Base-by-base conservation (phyloP, 2,888 invertebrate genomes). In the Aspidiotus destructor region DNA sequence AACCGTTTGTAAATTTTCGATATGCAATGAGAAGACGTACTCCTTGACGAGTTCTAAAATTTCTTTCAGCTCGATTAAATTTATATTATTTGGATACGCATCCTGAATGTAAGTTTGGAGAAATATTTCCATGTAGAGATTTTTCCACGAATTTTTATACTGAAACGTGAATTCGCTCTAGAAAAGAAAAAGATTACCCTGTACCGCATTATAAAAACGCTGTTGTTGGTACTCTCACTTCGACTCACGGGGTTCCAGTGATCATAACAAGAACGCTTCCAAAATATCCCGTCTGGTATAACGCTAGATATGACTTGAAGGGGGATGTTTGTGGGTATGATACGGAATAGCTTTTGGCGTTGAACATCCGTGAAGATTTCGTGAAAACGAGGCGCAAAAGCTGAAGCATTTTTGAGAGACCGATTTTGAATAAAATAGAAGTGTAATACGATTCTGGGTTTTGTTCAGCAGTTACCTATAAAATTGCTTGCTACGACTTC, bases 91-190 rank as follows among this genome's bases (percentile, higher is more conserved):
- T 16, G 70, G 70, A 15, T 58, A 48, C 0, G 60, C 15, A 11
- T 61, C 28, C 16, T 70, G 68, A 9, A 70, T 62, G 11, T 58
- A 68, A 13, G 52, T 48, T 41, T 70, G 70, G 11, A 67, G 52
- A 61, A 54, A 60, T 41, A 62, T 55, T 57, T 70, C 68, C 70
- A 70, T 62, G 58, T 62, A 70, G 42, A 68, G 44, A 42, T 41
- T 62, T 58, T 70, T 70, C 70, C 70, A 70, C 15, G 62, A 70
- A 52, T 62, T 52, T 13, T 48, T 60, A 6, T 42, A 48, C n/a
- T 58, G 58, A 28, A 28, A 28, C 28, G 28, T 28, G 28, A 28
- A 28, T 28, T 28, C 28, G 28, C 28, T 28, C 28, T 28, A 28
- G 28, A 28, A 28, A 5, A 28, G n/a, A 28, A 28, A 28, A 28